Evolutionary conservation across 2,797 vertebrate genomes (phyloP).

Genomic region (Catamblyrhynchus diadema): DNA sequence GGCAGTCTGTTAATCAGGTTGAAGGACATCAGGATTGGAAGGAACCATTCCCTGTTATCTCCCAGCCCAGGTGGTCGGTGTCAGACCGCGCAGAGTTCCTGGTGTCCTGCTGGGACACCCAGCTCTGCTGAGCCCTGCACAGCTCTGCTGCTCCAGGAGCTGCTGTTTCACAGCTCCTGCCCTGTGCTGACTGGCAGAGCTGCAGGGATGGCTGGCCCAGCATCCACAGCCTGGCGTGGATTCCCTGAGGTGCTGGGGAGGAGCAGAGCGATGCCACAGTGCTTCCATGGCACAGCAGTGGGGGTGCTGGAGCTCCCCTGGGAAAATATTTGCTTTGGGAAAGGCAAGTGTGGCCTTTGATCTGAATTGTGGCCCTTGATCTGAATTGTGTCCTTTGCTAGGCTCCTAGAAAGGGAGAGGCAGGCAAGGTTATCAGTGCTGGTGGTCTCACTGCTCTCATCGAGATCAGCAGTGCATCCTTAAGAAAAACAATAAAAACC

Average conservation of each 20-base stretch:
- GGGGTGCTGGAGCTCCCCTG: constrained; percentile 13
- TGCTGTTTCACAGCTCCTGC: no score
- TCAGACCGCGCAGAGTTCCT: background rate
- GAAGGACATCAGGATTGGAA: background rate
- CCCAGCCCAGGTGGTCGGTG: accelerated
- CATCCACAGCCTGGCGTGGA: no score
- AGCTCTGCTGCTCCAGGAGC: no score
- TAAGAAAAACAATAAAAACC: background rate
- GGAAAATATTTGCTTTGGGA: constrained; percentile 49
- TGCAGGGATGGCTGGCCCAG: no score
- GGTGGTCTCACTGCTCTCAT: background rate
- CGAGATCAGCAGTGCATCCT: background rate
- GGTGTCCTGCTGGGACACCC: no score
- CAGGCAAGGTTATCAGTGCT: background rate
- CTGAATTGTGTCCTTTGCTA: background rate
- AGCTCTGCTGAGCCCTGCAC: no score
- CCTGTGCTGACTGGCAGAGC: background rate
- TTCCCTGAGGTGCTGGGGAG: background rate
- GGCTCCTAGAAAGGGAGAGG: background rate
- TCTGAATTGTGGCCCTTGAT: constrained; percentile 28
- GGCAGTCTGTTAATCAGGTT: background rate
- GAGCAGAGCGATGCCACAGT: no score
- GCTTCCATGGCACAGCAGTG: background rate
- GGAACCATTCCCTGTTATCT: background rate
- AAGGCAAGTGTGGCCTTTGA: constrained; percentile 27